Evolutionary conservation across 2,888 invertebrate genomes (phyloP), one percentile per base, ranked within the genome.

Genomic region (Chrysopilus asiliformis): DNA sequence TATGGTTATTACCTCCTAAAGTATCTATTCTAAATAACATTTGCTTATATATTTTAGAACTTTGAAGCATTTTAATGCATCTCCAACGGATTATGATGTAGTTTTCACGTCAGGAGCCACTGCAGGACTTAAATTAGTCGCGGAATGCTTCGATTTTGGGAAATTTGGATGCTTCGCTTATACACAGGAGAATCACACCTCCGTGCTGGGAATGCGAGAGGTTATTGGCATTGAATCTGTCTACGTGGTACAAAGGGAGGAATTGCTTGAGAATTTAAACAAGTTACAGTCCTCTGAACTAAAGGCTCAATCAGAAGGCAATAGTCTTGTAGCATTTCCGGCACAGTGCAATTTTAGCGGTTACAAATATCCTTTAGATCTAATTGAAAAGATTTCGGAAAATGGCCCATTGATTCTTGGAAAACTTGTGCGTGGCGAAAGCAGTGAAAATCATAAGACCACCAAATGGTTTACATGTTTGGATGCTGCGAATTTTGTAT

Each of bases 261-360:
- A 76, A 41, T 69, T 79, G 30, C 56, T 75, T 39, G 49, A 62
- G 33, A 57, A 40, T 38, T 61, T 47, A 15, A 47, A 12, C 9
- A n/a, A n/a, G n/a, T n/a, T n/a, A n/a, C n/a, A n/a, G n/a, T 5
- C 9, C 9, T 8, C 53, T 16, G 36, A 45, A 9, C 33, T 47
- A 17, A 38, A 52, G 8, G 40, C 27, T 10, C 26, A 4, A 12
- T 3, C 7, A 5, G 17, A 27, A 19, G 56, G 58, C 3, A 67
- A 68, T 36, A 75, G 74, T 1, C 67, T 97, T 25, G 74, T 95
- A 50, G 84, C 74, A 0, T 89, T 81, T 57, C 85, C 95, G 1
- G 94, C 90, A 0, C 86, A 93, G 58, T 91, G 89, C 53, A 97
- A 97, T 60, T 97, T 93, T 56, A 87, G 85, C 51, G 97, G 97